Evolutionary conservation across 2,888 invertebrate genomes (phyloP).

Genomic region (Mantis religiosa): DNA sequence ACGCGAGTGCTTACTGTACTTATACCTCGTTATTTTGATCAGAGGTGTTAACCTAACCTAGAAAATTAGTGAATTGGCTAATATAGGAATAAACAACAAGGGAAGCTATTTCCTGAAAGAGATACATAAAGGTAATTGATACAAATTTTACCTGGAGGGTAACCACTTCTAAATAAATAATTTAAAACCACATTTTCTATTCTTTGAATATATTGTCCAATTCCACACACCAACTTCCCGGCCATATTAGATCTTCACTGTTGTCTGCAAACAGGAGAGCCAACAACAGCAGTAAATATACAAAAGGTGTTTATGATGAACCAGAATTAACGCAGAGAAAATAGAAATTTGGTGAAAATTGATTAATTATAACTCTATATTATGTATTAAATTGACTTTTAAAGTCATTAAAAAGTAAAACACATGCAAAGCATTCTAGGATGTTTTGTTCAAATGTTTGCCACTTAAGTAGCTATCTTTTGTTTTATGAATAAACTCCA

Average conservation of each 20-base stretch:
- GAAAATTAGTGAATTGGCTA: no score
- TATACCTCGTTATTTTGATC: no score
- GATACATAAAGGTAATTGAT: background rate
- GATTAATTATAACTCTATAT: background rate
- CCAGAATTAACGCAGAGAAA: background rate
- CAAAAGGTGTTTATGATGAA: background rate
- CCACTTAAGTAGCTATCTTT: background rate
- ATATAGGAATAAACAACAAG: no score
- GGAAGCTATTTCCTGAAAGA: background rate
- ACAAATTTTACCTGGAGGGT: conserved; percentile 47
- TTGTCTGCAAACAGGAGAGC: background rate
- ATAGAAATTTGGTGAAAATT: background rate
- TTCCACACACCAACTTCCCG: conserved; percentile 39
- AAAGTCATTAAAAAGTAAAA: background rate
- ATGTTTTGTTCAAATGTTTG: background rate
- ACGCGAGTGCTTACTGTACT: no score
- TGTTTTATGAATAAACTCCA: background rate
- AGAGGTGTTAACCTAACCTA: background rate
- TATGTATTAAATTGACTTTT: background rate
- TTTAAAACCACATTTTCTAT: conserved; percentile 44
- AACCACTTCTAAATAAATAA: conserved; percentile 42
- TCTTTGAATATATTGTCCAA: conserved; percentile 44
- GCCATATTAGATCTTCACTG: conserved; percentile 37
- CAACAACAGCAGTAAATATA: background rate
- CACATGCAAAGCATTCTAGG: background rate